Conservation (phyloP, 1,140 invertebrate species). For the Drosophila dunni region DNA sequence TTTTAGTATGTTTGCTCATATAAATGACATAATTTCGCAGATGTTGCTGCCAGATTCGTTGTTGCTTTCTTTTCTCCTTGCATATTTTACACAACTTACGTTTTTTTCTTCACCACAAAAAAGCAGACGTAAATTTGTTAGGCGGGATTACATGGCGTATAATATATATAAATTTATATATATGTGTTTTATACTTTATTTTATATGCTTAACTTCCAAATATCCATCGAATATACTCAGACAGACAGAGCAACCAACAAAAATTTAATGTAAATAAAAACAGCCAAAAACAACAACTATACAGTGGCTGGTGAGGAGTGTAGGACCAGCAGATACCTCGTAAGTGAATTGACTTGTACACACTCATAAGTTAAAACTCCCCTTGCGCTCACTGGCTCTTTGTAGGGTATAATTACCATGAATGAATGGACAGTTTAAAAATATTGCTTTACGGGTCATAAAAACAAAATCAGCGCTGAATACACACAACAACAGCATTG, state of each 20-base stretch:
- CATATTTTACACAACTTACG: conserved; percentile 75
- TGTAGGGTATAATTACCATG: conserved; percentile 17
- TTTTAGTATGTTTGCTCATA: conserved; percentile 80
- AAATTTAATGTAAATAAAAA: conserved; percentile 6
- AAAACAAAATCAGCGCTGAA: conserved; percentile 63
- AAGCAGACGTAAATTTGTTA: conserved; percentile 76
- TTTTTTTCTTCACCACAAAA: conserved; percentile 59
- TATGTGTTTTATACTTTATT: conserved; percentile 53
- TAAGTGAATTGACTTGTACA: neutral
- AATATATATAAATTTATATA: conserved; percentile 60
- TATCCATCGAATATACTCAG: conserved; percentile 15
- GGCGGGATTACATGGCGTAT: conserved; percentile 74
- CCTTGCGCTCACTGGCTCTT: neutral
- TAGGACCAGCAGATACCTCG: neutral
- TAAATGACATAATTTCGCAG: conserved; percentile 82
- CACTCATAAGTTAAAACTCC: neutral
- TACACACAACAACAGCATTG: conserved; percentile 2
- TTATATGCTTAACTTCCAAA: conserved; percentile 52
- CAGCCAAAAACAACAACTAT: neutral
- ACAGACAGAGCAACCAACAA: conserved; percentile 2
- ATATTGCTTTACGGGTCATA: conserved; percentile 61
- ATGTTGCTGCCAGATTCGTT: conserved; percentile 62
- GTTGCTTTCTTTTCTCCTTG: conserved; percentile 39
- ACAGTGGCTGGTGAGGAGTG: neutral
- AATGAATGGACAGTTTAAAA: conserved; percentile 12